Percentiles rank a stretch among this genome's conserved stretches.
These are phyloP conservation scores for Bhutanitis thaidina DNA, from an alignment of 2,888 invertebrate genomes.

Conservation along the genomic window DNA sequence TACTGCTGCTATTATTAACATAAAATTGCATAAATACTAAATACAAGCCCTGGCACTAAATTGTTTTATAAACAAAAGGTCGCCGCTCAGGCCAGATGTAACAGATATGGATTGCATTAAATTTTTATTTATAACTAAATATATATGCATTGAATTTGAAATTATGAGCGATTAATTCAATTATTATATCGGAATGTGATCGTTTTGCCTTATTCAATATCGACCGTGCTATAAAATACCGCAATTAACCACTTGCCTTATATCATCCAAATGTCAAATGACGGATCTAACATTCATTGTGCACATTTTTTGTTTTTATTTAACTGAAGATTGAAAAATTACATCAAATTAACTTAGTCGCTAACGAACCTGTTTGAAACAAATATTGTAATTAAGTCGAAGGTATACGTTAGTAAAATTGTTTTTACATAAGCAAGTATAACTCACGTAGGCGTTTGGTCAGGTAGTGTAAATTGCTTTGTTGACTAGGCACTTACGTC, in stretches of 20 bases:
- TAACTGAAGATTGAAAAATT: too few species aligned
- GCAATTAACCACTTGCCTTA: not conserved
- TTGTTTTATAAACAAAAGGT: too few species aligned
- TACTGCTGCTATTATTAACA: too few species aligned
- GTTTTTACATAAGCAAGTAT: conserved; percentile 19
- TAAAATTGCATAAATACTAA: too few species aligned
- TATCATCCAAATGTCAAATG: not conserved
- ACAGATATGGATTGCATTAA: too few species aligned
- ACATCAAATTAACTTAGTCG: not conserved
- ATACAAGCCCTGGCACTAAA: too few species aligned
- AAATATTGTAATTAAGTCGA: not conserved
- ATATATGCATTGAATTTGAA: too few species aligned
- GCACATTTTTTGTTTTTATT: too few species aligned
- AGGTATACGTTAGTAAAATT: conserved; percentile 7
- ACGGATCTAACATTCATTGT: not conserved
- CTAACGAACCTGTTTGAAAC: conserved; percentile 1
- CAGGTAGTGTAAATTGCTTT: conserved; percentile 57
- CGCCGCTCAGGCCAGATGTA: too few species aligned
- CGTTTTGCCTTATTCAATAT: not conserved
- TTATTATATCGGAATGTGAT: not conserved
- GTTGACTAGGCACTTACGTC: conserved; percentile 69
- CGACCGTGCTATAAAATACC: not conserved
- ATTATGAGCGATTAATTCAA: too few species aligned
- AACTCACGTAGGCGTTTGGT: conserved; percentile 39
- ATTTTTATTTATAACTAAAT: too few species aligned